A percentile compares a stretch with the other conserved stretches of the same genome.
Evolutionary conservation across 2,113 vertebrate genomes (phyloP).

Genomic region (Pluvialis apricaria): DNA sequence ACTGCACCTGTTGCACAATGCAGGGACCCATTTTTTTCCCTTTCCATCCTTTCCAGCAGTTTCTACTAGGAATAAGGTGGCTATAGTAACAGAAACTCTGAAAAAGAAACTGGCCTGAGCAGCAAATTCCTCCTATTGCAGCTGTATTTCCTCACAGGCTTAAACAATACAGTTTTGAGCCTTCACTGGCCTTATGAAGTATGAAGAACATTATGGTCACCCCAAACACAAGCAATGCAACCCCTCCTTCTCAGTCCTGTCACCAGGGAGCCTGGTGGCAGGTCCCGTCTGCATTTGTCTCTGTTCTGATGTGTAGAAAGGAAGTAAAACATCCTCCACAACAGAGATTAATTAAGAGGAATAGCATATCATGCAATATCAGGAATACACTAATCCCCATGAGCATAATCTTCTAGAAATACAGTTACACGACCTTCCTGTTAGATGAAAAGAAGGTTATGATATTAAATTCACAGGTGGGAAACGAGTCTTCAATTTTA

Average conservation of each 20-base stretch:
- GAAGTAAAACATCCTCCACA: neutral
- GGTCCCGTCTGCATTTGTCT: neutral
- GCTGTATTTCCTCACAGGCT: neutral
- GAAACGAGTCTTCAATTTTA: neutral
- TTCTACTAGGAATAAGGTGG: neutral
- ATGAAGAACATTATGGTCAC: neutral
- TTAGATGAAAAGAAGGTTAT: neutral
- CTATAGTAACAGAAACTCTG: neutral
- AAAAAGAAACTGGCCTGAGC: neutral
- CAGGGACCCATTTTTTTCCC: neutral
- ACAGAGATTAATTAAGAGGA: neutral
- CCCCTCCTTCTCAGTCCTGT: neutral
- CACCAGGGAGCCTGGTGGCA: neutral
- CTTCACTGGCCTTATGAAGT: neutral
- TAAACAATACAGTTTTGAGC: neutral
- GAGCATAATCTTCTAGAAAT: neutral
- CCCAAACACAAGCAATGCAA: neutral
- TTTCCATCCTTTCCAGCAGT: neutral
- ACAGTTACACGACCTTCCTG: neutral
- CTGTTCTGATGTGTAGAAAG: neutral
- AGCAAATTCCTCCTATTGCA: constrained; percentile 1
- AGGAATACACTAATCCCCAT: neutral
- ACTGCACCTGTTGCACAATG: neutral
- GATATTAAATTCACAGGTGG: neutral
- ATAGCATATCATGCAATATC: neutral